phyloP scores from a whole-genome alignment of 2,113 vertebrate species.

The Periophthalmodon schlosseri region DNA sequence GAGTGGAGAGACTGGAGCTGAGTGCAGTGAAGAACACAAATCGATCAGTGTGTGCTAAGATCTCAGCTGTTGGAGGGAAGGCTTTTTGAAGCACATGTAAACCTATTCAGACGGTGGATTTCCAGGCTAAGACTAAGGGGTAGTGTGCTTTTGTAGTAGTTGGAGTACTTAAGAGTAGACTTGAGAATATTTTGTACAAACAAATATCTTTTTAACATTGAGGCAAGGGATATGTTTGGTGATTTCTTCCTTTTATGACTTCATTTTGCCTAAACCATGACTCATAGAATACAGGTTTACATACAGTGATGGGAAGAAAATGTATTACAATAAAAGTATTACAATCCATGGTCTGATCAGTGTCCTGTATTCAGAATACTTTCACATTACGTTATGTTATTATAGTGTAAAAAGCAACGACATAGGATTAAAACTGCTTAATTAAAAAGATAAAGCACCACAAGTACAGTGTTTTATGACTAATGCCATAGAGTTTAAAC shows the following conservation, averaged over 20 bases:
- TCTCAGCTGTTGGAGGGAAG: constrained; percentile 4
- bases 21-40: neutral
- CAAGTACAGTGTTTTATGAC: too few relatives aligned
- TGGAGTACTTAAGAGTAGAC: neutral
- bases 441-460: too few relatives aligned
- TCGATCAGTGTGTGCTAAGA: constrained; percentile 11
- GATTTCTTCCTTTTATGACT: too few relatives aligned
- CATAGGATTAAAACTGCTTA: too few relatives aligned
- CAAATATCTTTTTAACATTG: neutral
- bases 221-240: neutral
- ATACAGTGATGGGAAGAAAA: too few relatives aligned
- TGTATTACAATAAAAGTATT: too few relatives aligned
- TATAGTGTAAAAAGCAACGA: too few relatives aligned
- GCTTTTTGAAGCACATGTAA: constrained; percentile 8
- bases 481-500: too few relatives aligned
- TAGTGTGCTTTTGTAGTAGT: neutral
- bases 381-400: too few relatives aligned
- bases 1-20: constrained; percentile 13
- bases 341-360: too few relatives aligned
- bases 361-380: too few relatives aligned
- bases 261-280: neutral
- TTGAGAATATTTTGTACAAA: neutral
- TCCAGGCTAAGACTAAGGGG: neutral
- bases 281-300: neutral
- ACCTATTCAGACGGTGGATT: constrained; percentile 17